phyloP scores from a whole-genome alignment of 2,113 vertebrate species.

The Willisornis vidua region DNA sequence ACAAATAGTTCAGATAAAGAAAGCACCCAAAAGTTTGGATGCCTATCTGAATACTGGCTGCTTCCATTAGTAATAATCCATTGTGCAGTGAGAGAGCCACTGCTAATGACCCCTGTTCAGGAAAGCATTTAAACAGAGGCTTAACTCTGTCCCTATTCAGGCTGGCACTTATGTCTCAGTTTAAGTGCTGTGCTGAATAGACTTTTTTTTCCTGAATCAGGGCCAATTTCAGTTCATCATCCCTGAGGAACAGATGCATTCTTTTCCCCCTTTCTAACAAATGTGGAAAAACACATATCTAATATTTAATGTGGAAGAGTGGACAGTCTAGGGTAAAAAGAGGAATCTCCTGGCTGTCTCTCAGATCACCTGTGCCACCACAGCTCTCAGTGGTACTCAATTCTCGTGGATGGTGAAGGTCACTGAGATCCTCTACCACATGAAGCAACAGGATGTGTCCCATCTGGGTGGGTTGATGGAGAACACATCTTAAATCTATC shows the following conservation, averaged over 20 bases:
- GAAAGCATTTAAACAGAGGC: conserved; percentile 57
- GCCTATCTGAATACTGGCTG: conserved; percentile 39
- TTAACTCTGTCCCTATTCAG: conserved; percentile 53
- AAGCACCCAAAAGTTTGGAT: conserved; percentile 16
- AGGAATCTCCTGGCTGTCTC: background rate
- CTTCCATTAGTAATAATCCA: conserved; percentile 50
- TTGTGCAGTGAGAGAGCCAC: conserved; percentile 26
- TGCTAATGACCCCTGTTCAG: conserved; percentile 49
- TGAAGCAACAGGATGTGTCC: background rate
- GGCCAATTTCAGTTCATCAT: conserved; percentile 55
- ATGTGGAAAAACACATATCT: background rate
- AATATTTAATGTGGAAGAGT: background rate
- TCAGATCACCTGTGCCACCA: background rate
- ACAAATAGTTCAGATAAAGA: conserved; percentile 5
- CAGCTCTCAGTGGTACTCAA: rapidly evolving
- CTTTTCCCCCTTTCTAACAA: background rate
- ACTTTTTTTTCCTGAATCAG: background rate
- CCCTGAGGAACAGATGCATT: conserved; percentile 21
- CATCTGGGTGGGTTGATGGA: background rate
- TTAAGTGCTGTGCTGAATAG: conserved; percentile 47
- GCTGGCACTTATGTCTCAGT: conserved; percentile 56
- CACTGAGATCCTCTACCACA: background rate
- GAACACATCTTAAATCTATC: background rate
- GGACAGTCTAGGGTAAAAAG: background rate
- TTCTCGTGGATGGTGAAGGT: background rate